A percentile compares a stretch with the other conserved stretches of the same genome.
Evolutionary conservation across 2,888 invertebrate species (phyloP).

Genomic region (Cephus pygmeus): DNA sequence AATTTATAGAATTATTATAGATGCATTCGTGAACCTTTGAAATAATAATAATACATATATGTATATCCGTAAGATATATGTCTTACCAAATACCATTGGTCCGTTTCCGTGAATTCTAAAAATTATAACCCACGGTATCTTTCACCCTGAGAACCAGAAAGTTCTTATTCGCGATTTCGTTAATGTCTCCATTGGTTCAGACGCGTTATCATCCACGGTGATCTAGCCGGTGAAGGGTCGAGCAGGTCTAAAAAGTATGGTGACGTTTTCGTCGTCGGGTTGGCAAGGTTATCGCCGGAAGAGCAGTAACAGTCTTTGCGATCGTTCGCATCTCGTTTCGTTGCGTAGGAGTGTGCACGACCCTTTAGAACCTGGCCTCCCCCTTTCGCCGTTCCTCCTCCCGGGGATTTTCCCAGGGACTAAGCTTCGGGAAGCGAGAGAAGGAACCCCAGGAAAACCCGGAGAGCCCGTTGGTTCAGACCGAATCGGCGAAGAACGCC

Average conservation of each 20-base stretch:
- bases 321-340: slow-evolving; percentile 7
- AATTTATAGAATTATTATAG: background rate
- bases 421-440: slow-evolving; percentile 5
- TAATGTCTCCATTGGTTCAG: background rate
- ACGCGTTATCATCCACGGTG: background rate
- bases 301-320: background rate
- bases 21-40: background rate
- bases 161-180: background rate
- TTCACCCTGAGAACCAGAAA: background rate
- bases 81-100: too few species aligned
- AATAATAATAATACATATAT: background rate
- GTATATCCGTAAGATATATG: too few species aligned
- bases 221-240: background rate
- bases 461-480: slow-evolving; percentile 11
- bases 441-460: slow-evolving; percentile 17
- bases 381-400: background rate
- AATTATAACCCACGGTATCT: background rate
- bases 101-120: background rate
- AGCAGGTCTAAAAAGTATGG: background rate
- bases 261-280: background rate
- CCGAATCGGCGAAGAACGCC: slow-evolving; percentile 25
- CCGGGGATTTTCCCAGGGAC: slow-evolving; percentile 1
- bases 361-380: slow-evolving; percentile 2
- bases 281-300: background rate
- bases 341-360: background rate